phyloP scores from a whole-genome alignment of 35 echinoderm and acorn worm species.

The Apostichopus californicus region DNA sequence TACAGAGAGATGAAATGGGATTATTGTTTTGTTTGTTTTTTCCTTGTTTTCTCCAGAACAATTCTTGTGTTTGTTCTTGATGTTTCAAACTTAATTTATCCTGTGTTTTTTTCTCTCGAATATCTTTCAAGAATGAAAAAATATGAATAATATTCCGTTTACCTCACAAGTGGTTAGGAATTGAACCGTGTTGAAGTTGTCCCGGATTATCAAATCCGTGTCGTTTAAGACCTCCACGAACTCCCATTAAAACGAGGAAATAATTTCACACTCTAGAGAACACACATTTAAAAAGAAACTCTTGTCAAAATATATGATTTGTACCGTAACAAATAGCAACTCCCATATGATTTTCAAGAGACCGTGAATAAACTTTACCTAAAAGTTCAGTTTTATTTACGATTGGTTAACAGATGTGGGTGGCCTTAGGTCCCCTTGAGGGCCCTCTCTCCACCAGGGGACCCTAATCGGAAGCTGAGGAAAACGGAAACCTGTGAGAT shows the following conservation, averaged over 20 bases:
- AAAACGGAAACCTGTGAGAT: constrained; percentile 29
- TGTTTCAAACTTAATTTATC: too few species aligned
- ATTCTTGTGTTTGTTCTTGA: too few species aligned
- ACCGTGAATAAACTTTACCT: not conserved
- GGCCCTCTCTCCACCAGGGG: not conserved
- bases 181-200: not conserved
- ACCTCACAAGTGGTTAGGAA: constrained; percentile 16
- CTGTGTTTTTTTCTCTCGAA: too few species aligned
- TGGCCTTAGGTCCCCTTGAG: constrained; percentile 34
- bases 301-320: constrained; percentile 27
- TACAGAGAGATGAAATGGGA: too few species aligned
- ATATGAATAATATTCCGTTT: not conserved
- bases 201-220: not conserved
- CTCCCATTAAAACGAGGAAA: constrained; percentile 21
- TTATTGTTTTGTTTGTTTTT: too few species aligned
- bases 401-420: constrained; percentile 18
- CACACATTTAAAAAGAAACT: not conserved
- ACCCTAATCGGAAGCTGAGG: constrained; percentile 26
- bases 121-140: too few species aligned
- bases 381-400: not conserved
- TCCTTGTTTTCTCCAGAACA: too few species aligned
- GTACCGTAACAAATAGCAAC: constrained; percentile 32
- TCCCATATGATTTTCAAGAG: constrained; percentile 3
- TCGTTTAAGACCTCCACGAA: constrained; percentile 15
- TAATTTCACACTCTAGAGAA: constrained; percentile 53